Evolutionary conservation across 2,113 vertebrate genomes (phyloP), one percentile per base, ranked within the genome.

Genomic region (Ifrita kowaldi): DNA sequence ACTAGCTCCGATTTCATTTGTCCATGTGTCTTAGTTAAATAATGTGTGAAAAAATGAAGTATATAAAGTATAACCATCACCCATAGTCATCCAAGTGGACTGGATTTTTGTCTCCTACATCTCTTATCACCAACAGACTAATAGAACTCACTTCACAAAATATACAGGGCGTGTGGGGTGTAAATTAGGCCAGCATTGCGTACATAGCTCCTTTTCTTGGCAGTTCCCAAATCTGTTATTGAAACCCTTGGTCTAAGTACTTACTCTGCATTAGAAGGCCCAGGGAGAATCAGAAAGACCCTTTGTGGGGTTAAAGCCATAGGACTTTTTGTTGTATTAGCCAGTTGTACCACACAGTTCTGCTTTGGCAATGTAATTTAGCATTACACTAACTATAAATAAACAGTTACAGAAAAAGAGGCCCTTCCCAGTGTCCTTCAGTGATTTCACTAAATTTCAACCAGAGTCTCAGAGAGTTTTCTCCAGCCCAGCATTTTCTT

Each of bases 51-150:
- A 89, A 84, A 59, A 65, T 32, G 32, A 3, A 1, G 1, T 68
- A 16, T 35, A 49, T 39, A 57, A 44, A 42, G 1, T n/a, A 46
- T 69, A 32, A 26, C 32, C 12, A 27, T 44, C 11, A 67, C 11
- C 7, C 27, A 10, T 3, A 30, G 23, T 59, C 33, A 70, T 42
- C 12, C 75, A 63, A 77, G 16, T 0, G 0, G 11, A 62, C 16
- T 33, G 35, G 13, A 21, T 12, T 50, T 73, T 67, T 59, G 21
- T 27, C 7, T 28, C 17, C 4, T 11, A 23, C 9, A 19, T 33
- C 7, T 55, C 24, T 75, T 69, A 46, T 33, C 39, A 60, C 53
- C 16, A 77, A 47, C 4, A 78, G 11, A 60, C 46, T 44, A 60
- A 21, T 16, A 78, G 11, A 75, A 69, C 62, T 56, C 26, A 1